Evolutionary conservation across 2,797 vertebrate species (phyloP).

Genomic region (Typhlichthys subterraneus): DNA sequence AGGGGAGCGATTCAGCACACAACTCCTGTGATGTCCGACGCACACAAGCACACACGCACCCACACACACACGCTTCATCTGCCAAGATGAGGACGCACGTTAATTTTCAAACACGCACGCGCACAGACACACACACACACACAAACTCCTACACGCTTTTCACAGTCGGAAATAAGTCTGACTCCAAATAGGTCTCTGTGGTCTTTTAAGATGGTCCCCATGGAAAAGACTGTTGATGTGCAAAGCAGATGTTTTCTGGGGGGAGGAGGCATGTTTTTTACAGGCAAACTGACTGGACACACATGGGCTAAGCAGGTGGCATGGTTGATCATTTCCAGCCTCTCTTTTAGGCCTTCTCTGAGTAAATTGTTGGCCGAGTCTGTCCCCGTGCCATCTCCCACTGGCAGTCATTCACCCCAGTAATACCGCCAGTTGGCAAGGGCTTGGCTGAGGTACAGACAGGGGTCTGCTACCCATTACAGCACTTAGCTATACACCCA

Average conservation of each 20-base stretch:
- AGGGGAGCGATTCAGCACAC: constrained; percentile 44
- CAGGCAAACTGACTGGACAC: constrained; percentile 22
- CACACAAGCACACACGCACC: constrained; percentile 22
- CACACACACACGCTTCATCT: not conserved
- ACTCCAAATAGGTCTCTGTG: not conserved
- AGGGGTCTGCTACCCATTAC: constrained; percentile 22
- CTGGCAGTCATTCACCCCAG: constrained; percentile 46
- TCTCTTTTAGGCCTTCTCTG: constrained; percentile 35
- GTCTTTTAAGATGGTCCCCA: not conserved
- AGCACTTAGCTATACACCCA: too few species aligned
- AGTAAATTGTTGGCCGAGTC: constrained; percentile 62
- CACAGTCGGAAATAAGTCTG: not conserved
- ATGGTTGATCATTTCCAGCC: constrained; percentile 60
- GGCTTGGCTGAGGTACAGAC: constrained; percentile 9
- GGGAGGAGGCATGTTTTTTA: constrained; percentile 4
- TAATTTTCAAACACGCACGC: not conserved
- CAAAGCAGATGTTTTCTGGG: constrained; percentile 9
- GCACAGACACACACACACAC: not conserved
- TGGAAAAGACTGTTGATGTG: constrained; percentile 8
- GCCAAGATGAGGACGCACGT: not conserved
- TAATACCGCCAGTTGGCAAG: constrained; percentile 49
- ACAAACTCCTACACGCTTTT: not conserved
- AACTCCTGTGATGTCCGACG: constrained; percentile 17
- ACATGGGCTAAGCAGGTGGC: constrained; percentile 62
- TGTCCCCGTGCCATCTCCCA: constrained; percentile 43